Base-by-base conservation (phyloP, 2,888 invertebrate species). In the Tachystola acroxantha region DNA sequence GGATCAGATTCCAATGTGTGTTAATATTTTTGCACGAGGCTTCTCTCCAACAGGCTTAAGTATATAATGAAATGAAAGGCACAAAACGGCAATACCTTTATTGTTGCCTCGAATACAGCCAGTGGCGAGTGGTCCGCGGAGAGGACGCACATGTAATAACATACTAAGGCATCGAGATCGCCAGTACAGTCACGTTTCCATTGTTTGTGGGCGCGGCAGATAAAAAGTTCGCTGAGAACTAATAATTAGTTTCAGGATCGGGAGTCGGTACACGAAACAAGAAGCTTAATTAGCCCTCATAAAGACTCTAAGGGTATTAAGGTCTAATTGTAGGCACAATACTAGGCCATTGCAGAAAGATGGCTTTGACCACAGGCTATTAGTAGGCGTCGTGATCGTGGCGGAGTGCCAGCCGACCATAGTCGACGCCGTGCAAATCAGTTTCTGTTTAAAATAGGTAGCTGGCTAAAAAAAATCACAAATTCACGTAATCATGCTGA, bases 171-270 rank as follows among this genome's bases (percentile, higher is more conserved):
- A 42, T 39, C 47, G 50, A 62, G 66, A 75, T 81, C 71, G 64
- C 68, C 61, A 84, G 71, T 77, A 52, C 73, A 70, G 78, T 84
- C 85, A 86, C 86, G 86, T 84, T 76, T 58, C 76, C 84, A 84
- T 85, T 84, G 84, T 85, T 75, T 70, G 66, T 59, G 60, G 60
- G 64, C 69, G 74, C 69, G 74, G 70, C 62, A 63, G 76, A 79
- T 75, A 84, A 85, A 82, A 85, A 84, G 70, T 74, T 71, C 73
- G 70, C 69, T 60, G 68, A 67, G 69, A 70, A 33, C 71, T 68
- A 76, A 80, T 81, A 67, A 86, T 84, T 80, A 77, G 72, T 75
- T 76, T 72, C 75, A 72, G 73, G 58, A 72, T 64, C 67, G 57
- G 50, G 57, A 71, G 61, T 60, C 58, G 65, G 59, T 55, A 64